Conservation (phyloP, 1,140 invertebrate species). For the Sesamia nonagrioides region DNA sequence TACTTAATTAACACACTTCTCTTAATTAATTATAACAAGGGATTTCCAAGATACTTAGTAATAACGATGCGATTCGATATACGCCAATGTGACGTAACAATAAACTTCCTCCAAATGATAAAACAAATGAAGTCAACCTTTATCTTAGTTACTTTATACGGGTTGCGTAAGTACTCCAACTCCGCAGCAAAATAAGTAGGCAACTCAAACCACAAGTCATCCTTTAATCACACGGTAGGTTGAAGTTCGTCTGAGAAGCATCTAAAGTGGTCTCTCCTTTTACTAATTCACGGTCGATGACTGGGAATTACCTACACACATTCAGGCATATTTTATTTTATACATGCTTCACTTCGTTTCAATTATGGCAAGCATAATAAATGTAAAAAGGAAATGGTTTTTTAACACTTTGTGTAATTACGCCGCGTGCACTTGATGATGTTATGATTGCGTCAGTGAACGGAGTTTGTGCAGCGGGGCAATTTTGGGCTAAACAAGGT, state of each 20-base stretch:
- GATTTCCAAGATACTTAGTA: too few relatives aligned
- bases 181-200: constrained; percentile 34
- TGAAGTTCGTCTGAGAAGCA: constrained; percentile 42
- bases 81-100: too few relatives aligned
- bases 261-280: constrained; percentile 27
- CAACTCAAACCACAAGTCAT: constrained; percentile 42
- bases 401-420: background rate
- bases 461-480: too few relatives aligned
- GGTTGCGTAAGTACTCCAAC: constrained; percentile 19
- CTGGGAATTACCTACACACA: background rate
- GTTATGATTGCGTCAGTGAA: too few relatives aligned
- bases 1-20: too few relatives aligned
- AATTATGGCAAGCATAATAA: background rate
- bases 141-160: constrained; percentile 37
- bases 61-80: too few relatives aligned
- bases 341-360: background rate
- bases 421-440: too few relatives aligned
- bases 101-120: background rate
- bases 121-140: constrained; percentile 27
- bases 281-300: constrained; percentile 33
- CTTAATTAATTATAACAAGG: too few relatives aligned
- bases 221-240: constrained; percentile 40
- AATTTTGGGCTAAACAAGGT: too few relatives aligned
- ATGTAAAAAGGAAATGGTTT: background rate
- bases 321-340: constrained; percentile 26